Evolutionary conservation across 2,888 invertebrate species (phyloP).

Genomic region (Didymodactylos carnosus): DNA sequence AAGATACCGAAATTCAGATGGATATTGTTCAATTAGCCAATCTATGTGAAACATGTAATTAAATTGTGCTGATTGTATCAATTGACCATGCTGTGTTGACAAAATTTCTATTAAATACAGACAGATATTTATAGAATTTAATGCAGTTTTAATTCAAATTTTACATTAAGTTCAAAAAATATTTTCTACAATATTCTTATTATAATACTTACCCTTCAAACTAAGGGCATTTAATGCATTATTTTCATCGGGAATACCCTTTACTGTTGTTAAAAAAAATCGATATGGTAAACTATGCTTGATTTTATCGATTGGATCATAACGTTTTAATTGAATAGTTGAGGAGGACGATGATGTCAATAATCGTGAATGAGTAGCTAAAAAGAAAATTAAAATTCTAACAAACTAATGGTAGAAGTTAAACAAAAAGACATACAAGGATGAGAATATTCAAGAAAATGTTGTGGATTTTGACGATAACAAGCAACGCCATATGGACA

Average conservation of each 20-base stretch:
- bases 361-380: neutral
- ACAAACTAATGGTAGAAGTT: no score
- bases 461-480: neutral
- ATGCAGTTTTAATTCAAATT: no score
- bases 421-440: neutral
- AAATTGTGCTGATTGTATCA: conserved; percentile 43
- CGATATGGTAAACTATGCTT: neutral
- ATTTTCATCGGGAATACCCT: neutral
- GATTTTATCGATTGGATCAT: neutral
- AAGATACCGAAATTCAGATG: conserved; percentile 50
- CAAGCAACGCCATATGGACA: neutral
- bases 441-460: neutral
- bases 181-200: no score
- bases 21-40: conserved; percentile 67
- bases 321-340: neutral
- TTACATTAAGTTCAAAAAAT: neutral
- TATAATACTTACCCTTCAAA: neutral
- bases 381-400: no score
- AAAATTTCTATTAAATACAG: conserved; percentile 24
- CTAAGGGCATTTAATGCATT: neutral
- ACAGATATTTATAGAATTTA: no score
- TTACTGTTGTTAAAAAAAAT: neutral
- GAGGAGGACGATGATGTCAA: no score
- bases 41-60: conserved; percentile 78
- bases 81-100: conserved; percentile 26